Percentiles rank a stretch among this genome's conserved stretches.
Evolutionary conservation across 53 echinoderm and acorn worm genomes (phyloP).

Genomic region (Crossaster papposus): DNA sequence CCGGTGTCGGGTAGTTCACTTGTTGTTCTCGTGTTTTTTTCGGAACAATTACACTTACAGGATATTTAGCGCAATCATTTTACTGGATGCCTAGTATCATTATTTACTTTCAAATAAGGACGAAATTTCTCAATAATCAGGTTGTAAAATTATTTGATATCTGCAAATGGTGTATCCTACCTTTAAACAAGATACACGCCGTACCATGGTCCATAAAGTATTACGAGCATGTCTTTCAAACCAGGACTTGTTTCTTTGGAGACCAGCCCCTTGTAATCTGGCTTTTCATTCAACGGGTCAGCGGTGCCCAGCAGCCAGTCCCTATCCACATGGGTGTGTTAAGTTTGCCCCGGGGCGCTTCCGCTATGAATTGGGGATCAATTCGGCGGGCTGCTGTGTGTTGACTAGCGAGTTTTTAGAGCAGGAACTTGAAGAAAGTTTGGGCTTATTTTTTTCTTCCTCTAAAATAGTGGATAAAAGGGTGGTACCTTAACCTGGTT

Average conservation of each 20-base stretch:
- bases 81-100: too few relatives aligned
- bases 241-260: background rate
- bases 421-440: background rate
- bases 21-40: too few relatives aligned
- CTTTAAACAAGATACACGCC: background rate
- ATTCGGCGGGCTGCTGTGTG: conserved; percentile 23
- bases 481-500: too few relatives aligned
- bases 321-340: conserved; percentile 43
- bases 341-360: background rate
- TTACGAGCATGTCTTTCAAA: background rate
- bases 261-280: background rate
- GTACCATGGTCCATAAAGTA: background rate
- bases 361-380: conserved; percentile 33
- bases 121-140: too few relatives aligned
- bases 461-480: background rate
- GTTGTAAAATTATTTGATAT: too few relatives aligned
- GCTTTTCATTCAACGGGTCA: conserved; percentile 52
- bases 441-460: background rate
- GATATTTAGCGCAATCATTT: too few relatives aligned
- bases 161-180: background rate
- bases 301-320: conserved; percentile 29
- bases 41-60: too few relatives aligned
- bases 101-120: too few relatives aligned
- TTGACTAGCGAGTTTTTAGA: background rate
- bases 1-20: too few relatives aligned